Conservation (phyloP, 2,888 invertebrate species). For the Aphelenchoides bicaudatus region DNA sequence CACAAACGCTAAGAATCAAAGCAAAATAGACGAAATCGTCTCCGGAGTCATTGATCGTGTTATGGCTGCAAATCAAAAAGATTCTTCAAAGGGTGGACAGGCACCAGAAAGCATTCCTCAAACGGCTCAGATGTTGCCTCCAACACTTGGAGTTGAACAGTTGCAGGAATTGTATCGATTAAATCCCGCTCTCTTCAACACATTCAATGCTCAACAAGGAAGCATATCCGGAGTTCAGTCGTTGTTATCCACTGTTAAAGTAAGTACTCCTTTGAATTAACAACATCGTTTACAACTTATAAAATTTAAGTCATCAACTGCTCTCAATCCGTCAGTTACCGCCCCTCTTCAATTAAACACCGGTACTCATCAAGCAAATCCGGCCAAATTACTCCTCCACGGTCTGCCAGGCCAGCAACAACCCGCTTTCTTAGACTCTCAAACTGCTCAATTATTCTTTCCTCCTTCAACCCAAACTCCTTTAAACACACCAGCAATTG, state of each 20-base stretch:
- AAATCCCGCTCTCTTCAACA: constrained; percentile 15
- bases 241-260: too few species aligned
- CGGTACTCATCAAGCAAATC: too few species aligned
- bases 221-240: too few species aligned
- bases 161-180: constrained; percentile 17
- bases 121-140: not conserved
- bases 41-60: constrained; percentile 14
- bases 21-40: constrained; percentile 20
- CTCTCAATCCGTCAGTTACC: not conserved
- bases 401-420: not conserved
- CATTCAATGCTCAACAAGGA: too few species aligned
- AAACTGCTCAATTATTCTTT: constrained; percentile 12
- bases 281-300: not conserved
- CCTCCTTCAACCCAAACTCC: constrained; percentile 17
- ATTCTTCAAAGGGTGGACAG: not conserved
- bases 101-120: not conserved
- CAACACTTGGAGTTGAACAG: constrained; percentile 12
- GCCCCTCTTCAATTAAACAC: too few species aligned
- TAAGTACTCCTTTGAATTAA: not conserved
- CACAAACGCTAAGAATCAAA: too few species aligned
- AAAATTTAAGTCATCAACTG: not conserved
- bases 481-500: not conserved
- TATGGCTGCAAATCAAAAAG: constrained; percentile 13
- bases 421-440: constrained; percentile 9
- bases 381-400: constrained; percentile 10